Evolutionary conservation across 1,140 invertebrate genomes (phyloP).

Genomic region (Cherax destructor): DNA sequence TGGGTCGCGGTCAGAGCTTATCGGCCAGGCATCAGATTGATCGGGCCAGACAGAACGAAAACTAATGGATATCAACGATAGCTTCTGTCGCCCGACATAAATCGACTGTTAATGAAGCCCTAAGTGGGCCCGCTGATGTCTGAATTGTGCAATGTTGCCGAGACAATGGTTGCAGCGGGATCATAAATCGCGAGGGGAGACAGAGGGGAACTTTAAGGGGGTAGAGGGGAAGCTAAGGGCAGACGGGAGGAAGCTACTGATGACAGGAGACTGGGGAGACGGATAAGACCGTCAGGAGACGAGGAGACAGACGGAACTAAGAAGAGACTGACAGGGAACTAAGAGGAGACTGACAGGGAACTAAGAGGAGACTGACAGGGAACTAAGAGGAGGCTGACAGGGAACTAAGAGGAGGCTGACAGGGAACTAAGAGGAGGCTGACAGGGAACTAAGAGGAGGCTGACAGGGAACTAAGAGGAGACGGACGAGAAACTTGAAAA

Average conservation of each 20-base stretch:
- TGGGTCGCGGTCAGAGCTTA: constrained; percentile 46
- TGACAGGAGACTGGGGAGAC: background rate
- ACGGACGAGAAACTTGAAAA: background rate
- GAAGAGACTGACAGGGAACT: background rate
- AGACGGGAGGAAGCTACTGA: constrained; percentile 3
- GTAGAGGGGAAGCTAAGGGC: constrained; percentile 18
- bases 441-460: background rate
- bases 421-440: background rate
- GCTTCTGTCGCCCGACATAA: constrained; percentile 40
- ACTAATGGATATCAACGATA: constrained; percentile 55
- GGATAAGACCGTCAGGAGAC: background rate
- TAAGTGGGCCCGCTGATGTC: constrained; percentile 66
- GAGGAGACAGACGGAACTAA: background rate
- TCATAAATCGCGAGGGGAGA: constrained; percentile 66
- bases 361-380: too few species aligned
- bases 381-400: too few species aligned
- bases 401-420: background rate
- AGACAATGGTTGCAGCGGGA: constrained; percentile 65
- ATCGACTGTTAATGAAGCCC: constrained; percentile 69
- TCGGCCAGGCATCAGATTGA: constrained; percentile 49
- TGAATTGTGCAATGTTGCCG: constrained; percentile 67
- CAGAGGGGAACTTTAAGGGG: constrained; percentile 62
- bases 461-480: background rate
- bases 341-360: background rate
- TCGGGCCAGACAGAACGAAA: constrained; percentile 48